These are phyloP conservation scores for Amphipoea oculea DNA, from an alignment of 2,888 invertebrate species.

Conservation along the genomic window DNA sequence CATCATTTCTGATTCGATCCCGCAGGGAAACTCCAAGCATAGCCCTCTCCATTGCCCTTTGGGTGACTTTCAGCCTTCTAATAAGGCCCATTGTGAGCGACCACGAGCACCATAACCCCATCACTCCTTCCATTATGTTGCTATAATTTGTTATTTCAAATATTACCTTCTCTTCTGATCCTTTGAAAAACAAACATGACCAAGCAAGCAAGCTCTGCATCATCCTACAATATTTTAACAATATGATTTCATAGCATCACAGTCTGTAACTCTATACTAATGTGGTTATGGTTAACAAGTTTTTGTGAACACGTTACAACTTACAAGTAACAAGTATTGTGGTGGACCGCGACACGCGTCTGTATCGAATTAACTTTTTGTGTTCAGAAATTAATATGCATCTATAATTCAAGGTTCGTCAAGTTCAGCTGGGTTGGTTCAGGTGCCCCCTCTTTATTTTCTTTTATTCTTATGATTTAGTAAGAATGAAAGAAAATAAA, in stretches of 20 bases:
- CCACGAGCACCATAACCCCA: too few species aligned
- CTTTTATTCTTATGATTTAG: not conserved
- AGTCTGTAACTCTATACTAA: conserved; percentile 60
- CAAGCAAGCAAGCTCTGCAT: not conserved
- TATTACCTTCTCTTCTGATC: not conserved
- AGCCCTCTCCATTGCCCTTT: too few species aligned
- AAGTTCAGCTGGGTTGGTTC: conserved; percentile 25
- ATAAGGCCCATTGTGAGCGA: too few species aligned
- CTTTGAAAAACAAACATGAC: not conserved
- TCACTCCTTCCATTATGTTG: too few species aligned
- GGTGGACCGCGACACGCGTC: conserved; percentile 73
- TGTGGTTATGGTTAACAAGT: conserved; percentile 64
- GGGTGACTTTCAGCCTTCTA: too few species aligned
- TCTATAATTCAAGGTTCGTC: conserved; percentile 30
- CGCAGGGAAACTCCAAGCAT: too few species aligned
- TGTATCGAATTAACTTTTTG: conserved; percentile 61
- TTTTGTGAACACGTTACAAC: conserved; percentile 63
- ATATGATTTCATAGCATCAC: conserved; percentile 33
- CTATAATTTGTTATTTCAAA: not conserved
- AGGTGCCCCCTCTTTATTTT: not conserved
- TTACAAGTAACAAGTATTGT: conserved; percentile 59
- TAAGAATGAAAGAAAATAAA: not conserved
- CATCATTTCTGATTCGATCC: too few species aligned
- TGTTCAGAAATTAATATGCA: conserved; percentile 41
- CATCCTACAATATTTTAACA: conserved; percentile 28